Evolutionary conservation across 2,888 invertebrate species (phyloP), one percentile per base, ranked within the genome.

Genomic region (Andrena bicolor): DNA sequence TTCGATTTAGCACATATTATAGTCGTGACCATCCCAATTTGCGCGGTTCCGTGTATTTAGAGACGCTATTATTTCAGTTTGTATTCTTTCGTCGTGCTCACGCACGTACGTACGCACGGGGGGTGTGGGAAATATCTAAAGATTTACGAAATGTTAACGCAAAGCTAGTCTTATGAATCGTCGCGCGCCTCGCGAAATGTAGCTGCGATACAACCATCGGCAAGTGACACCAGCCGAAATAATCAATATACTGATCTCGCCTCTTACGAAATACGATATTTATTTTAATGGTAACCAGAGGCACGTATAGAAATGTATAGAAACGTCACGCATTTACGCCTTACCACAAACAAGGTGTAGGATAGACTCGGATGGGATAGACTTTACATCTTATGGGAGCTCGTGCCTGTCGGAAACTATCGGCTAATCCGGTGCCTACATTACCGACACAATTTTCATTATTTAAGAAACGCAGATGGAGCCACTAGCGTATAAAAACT

Each of bases 221-320:
- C 30, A 60, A 65, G 26, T 74, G 65, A 69, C 41, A 70, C 16
- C 23, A 61, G 41, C 56, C 20, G 65, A 71, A 75, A 80, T 70
- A 56, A 53, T 51, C 23, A 60, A 68, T 41, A 28, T 48, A 75
- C 81, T 56, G 35, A 82, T 48, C 82, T 75, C 66, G 74, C 41
- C 80, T 65, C 63, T 32, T 35, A 30, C 16, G 8, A 66, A 56
- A 61, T 56, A 49, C 41, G 63, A 56, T 49, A 41, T 79, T 51
- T 65, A 65, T 10, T 58, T 51, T 28, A 49, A 61, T 26, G 26
- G 5, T 58, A 28, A 53, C 65, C 10, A 28, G 70, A 41, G 80
- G 61, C n/a, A 53, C 48, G 49, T 20, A 30, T 48, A 41, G 41
- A 41, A 41, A 41, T 41, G 41, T 41, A 48, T 49, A 32, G 26